Conservation (phyloP, 2,113 vertebrate species). For the Pygoscelis adeliae region DNA sequence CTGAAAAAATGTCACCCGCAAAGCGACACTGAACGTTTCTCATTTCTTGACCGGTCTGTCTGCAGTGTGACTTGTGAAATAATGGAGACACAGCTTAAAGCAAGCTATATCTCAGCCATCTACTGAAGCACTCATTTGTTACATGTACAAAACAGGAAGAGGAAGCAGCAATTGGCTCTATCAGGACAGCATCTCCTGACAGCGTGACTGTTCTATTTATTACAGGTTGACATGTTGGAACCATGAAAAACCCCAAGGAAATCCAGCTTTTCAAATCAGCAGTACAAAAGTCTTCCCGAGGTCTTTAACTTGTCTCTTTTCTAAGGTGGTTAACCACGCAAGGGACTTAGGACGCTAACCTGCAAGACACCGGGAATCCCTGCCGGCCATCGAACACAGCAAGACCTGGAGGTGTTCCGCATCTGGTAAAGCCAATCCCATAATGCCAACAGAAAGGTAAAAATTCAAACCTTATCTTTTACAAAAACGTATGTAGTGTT, state of each 20-base stretch:
- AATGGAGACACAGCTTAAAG: not conserved
- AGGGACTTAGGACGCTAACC: not conserved
- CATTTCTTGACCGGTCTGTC: not conserved
- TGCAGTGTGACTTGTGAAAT: not conserved
- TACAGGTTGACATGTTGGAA: not conserved
- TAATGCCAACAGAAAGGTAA: not conserved
- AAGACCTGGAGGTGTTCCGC: not conserved
- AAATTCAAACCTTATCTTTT: not conserved
- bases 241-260: not conserved
- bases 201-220: not conserved
- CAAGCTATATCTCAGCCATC: not conserved
- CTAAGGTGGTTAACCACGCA: not conserved
- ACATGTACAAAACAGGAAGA: not conserved
- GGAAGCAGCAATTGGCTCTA: not conserved
- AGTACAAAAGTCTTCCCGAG: not conserved
- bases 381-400: too few relatives aligned
- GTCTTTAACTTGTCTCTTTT: not conserved
- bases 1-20: rapidly evolving
- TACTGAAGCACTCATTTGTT: not conserved
- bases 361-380: not conserved
- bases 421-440: not conserved
- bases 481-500: rapidly evolving
- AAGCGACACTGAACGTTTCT: rapidly evolving
- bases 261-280: not conserved
- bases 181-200: not conserved